Evolutionary conservation across 1,140 invertebrate genomes (phyloP).

Genomic region (Sarcophaga peregrina): DNA sequence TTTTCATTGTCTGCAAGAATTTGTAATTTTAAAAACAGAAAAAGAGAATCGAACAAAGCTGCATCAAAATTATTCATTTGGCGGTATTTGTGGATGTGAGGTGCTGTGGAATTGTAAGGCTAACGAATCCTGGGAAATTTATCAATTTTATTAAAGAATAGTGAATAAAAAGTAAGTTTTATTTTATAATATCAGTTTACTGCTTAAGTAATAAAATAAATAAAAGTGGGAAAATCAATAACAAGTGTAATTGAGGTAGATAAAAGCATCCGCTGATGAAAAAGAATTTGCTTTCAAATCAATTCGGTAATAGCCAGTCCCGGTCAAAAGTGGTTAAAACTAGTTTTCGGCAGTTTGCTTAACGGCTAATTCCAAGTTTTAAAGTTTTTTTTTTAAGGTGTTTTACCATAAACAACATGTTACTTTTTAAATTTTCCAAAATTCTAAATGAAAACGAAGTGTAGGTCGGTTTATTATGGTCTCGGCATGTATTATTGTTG

Average conservation of each 20-base stretch:
- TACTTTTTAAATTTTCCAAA: background rate
- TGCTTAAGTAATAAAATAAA: background rate
- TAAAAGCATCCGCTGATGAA: background rate
- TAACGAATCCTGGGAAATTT: too few relatives aligned
- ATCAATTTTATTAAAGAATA: background rate
- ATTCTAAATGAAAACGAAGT: background rate
- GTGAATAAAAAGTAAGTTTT: background rate
- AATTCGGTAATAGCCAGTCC: background rate
- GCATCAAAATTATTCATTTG: constrained; percentile 16
- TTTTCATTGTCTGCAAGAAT: background rate
- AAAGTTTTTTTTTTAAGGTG: background rate
- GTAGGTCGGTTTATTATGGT: background rate
- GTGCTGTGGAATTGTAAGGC: background rate
- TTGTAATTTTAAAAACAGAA: background rate
- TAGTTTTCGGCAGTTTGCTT: background rate
- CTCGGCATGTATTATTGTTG: background rate
- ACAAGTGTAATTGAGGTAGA: background rate
- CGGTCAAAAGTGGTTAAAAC: background rate
- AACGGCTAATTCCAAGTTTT: background rate
- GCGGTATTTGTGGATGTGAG: background rate
- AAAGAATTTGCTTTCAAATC: background rate
- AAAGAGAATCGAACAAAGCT: background rate
- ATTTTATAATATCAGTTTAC: background rate
- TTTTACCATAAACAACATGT: background rate
- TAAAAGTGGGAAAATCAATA: constrained; percentile 7